Conservation (phyloP, 2,888 invertebrate genomes). For the Augiades crinisus region DNA sequence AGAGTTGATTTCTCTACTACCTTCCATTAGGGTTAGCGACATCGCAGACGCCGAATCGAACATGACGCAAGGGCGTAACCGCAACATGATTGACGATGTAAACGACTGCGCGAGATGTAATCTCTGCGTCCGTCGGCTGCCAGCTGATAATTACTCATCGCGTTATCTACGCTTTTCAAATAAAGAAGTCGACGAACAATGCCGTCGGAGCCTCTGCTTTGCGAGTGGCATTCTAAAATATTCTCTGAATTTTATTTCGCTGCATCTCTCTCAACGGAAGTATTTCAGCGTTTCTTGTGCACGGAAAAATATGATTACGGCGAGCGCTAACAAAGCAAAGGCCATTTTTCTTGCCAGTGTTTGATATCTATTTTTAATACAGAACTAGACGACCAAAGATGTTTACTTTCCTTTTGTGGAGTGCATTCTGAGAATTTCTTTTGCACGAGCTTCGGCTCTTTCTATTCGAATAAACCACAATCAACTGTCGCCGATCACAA, state of each 20-base stretch:
- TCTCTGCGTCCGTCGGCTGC: background rate
- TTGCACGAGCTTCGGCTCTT: too few species aligned
- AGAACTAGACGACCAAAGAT: too few species aligned
- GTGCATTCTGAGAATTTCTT: too few species aligned
- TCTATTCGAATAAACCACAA: background rate
- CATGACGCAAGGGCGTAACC: constrained; percentile 3
- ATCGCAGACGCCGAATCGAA: background rate
- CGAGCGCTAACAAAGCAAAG: too few species aligned
- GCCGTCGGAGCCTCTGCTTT: background rate
- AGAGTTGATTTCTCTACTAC: too few species aligned
- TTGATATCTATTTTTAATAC: too few species aligned
- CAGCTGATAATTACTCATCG: constrained; percentile 14
- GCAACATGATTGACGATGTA: constrained; percentile 15
- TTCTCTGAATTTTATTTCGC: background rate
- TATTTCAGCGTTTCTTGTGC: background rate
- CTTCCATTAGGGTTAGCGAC: too few species aligned
- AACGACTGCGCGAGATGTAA: constrained; percentile 19
- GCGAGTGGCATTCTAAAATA: background rate
- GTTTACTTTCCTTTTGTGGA: too few species aligned
- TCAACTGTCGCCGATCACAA: too few species aligned
- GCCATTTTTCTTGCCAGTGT: too few species aligned
- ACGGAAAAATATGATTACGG: too few species aligned
- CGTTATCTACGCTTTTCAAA: constrained; percentile 3
- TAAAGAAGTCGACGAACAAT: constrained; percentile 4
- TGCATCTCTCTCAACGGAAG: background rate